Percentiles rank a stretch among this genome's conserved stretches.
These are phyloP conservation scores for Chalcosyrphus nemorum DNA, from an alignment of 2,888 invertebrate species.

Conservation along the genomic window DNA sequence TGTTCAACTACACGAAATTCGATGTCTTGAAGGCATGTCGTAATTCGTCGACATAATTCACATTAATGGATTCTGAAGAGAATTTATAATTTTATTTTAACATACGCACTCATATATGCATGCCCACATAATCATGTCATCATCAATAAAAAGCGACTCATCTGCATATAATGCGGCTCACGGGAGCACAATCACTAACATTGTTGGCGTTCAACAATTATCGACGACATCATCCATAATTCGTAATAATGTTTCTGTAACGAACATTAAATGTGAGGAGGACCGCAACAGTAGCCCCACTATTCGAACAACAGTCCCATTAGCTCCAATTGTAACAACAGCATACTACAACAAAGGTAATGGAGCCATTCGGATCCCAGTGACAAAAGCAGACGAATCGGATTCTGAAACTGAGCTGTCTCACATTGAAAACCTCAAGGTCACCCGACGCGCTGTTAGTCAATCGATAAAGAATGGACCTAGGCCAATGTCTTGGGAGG, in stretches of 20 bases:
- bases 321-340: constrained; percentile 75
- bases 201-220: constrained; percentile 59
- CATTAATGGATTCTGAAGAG: constrained; percentile 18
- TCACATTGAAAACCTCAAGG: constrained; percentile 82
- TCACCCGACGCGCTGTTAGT: constrained; percentile 83
- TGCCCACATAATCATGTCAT: constrained; percentile 59
- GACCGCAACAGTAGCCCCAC: constrained; percentile 75
- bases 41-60: constrained; percentile 35
- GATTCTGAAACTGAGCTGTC: constrained; percentile 81
- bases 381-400: constrained; percentile 79
- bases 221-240: constrained; percentile 74
- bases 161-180: constrained; percentile 51
- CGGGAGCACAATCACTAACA: constrained; percentile 66
- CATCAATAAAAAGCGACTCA: constrained; percentile 61
- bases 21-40: constrained; percentile 35
- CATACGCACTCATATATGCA: constrained; percentile 26
- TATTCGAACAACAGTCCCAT: constrained; percentile 71
- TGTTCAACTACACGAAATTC: constrained; percentile 35
- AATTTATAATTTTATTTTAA: constrained; percentile 12
- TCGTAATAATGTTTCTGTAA: constrained; percentile 87
- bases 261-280: constrained; percentile 87
- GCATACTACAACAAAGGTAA: constrained; percentile 77
- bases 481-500: constrained; percentile 97
- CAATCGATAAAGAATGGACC: constrained; percentile 82
- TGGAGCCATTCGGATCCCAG: constrained; percentile 76